Evolutionary conservation across 2,113 vertebrate species (phyloP).

Genomic region (Cebus imitator): DNA sequence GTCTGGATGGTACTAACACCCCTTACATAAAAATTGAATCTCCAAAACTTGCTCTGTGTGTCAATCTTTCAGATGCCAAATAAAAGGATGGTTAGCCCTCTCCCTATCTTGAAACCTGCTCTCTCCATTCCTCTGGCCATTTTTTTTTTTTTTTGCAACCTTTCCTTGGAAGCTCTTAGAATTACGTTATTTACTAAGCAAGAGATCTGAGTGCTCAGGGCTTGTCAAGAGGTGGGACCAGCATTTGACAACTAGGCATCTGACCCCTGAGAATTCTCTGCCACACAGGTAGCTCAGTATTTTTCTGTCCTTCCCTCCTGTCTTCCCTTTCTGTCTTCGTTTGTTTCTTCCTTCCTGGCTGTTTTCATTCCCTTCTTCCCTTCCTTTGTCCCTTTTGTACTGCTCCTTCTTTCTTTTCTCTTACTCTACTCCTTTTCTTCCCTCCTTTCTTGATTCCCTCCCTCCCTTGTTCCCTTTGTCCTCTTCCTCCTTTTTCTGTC

Average conservation of each 20-base stretch:
- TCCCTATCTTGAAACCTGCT: background rate
- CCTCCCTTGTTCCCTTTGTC: background rate
- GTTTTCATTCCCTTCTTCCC: too few species aligned
- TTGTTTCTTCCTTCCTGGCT: too few species aligned
- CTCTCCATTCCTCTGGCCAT: rapidly evolving
- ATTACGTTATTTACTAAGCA: background rate
- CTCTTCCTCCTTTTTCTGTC: background rate
- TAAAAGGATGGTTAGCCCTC: background rate
- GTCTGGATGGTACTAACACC: background rate
- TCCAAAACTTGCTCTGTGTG: background rate
- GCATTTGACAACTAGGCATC: too few species aligned
- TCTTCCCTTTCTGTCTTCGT: too few species aligned
- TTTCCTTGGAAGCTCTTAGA: background rate
- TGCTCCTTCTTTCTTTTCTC: too few species aligned
- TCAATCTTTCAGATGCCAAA: background rate
- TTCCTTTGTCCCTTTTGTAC: too few species aligned
- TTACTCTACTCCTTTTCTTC: background rate
- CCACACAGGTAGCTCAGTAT: rapidly evolving
- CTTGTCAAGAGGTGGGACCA: background rate
- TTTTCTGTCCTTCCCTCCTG: too few species aligned
- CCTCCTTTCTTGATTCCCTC: background rate
- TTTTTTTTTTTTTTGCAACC: background rate
- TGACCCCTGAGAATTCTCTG: background rate
- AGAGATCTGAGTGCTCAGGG: background rate
- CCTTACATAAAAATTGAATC: background rate